A percentile compares a stretch with the other conserved stretches of the same genome.
Conservation (phyloP, 2,888 invertebrate species). For the Lycocerus yunnanus region DNA sequence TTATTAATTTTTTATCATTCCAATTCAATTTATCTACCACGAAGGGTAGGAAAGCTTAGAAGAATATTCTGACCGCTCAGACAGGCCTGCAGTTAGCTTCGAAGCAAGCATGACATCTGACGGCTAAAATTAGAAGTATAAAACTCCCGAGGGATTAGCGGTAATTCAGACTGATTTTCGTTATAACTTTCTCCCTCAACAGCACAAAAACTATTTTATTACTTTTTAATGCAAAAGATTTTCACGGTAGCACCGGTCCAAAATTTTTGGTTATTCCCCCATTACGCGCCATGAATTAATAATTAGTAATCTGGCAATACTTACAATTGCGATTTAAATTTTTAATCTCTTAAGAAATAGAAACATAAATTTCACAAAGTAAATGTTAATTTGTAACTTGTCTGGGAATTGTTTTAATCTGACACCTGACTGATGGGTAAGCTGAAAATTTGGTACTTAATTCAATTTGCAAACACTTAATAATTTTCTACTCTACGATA, state of each 20-base stretch:
- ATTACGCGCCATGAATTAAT: background rate
- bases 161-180: background rate
- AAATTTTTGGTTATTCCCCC: background rate
- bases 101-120: background rate
- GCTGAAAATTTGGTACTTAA: background rate
- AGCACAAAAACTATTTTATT: background rate
- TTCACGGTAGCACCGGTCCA: background rate
- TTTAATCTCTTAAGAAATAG: background rate
- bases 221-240: background rate
- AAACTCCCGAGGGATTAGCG: background rate
- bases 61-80: background rate
- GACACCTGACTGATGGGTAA: background rate
- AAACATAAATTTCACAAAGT: background rate
- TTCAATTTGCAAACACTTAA: background rate
- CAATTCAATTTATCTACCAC: background rate
- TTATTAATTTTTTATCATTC: background rate
- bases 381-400: background rate
- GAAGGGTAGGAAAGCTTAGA: background rate
- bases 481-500: background rate
- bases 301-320: background rate
- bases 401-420: background rate
- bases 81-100: background rate
- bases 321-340: background rate
- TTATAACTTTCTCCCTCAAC: background rate
- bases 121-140: background rate